These are phyloP conservation scores for Megalopta genalis DNA, from an alignment of 1,140 invertebrate species.

Conservation along the genomic window DNA sequence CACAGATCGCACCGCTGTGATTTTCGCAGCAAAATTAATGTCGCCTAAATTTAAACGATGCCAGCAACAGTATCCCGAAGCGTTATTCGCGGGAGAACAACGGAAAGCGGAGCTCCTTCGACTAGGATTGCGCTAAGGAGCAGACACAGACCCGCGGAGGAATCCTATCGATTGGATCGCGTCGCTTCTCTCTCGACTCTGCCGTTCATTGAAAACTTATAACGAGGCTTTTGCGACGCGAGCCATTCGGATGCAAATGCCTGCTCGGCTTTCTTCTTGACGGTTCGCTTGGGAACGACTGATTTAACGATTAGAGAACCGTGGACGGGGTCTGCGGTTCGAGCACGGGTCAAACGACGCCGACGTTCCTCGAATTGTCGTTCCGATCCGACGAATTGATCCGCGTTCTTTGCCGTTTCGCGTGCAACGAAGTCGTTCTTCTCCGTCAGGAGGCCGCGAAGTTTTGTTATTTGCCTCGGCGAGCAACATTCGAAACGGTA, in stretches of 20 bases:
- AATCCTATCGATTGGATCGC: conserved; percentile 29
- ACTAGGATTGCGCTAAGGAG: background rate
- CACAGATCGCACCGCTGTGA: too few relatives aligned
- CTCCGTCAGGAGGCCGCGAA: too few relatives aligned
- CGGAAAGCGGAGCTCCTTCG: background rate
- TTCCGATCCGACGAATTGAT: background rate
- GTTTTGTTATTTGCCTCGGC: too few relatives aligned
- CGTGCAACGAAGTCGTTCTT: too few relatives aligned
- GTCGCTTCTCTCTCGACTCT: background rate
- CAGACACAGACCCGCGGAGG: background rate
- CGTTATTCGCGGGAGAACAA: background rate
- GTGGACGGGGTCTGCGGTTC: background rate
- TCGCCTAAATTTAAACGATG: too few relatives aligned
- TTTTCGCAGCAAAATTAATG: too few relatives aligned
- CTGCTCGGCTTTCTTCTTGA: conserved; percentile 21
- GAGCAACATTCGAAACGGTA: too few relatives aligned
- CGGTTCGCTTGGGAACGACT: conserved; percentile 5
- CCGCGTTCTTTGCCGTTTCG: background rate
- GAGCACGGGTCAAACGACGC: conserved; percentile 1
- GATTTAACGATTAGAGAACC: conserved; percentile 23
- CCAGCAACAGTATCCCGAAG: too few relatives aligned
- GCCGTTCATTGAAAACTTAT: conserved; percentile 37
- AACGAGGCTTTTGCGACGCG: conserved; percentile 39
- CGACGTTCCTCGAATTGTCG: background rate
- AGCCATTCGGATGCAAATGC: conserved; percentile 43